A percentile compares a stretch with the other conserved stretches of the same genome.
These are phyloP conservation scores for Otis tarda DNA, from an alignment of 2,113 vertebrate genomes.

Conservation along the genomic window DNA sequence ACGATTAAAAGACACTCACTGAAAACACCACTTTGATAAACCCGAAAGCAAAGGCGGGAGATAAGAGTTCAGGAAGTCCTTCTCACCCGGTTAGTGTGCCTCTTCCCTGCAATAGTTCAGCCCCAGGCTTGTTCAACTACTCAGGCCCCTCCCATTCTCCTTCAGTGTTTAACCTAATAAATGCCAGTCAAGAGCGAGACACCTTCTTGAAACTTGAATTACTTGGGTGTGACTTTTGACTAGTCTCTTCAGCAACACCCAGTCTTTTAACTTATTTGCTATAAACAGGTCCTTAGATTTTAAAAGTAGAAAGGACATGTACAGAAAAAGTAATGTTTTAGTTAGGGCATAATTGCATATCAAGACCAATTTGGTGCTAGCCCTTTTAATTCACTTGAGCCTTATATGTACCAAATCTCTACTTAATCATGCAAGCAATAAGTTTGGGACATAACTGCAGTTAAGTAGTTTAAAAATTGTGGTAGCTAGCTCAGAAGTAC, in stretches of 20 bases:
- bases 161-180: conserved; percentile 48
- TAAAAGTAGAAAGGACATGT: not conserved
- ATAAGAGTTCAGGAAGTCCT: not conserved
- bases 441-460: not conserved
- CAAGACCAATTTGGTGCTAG: not conserved
- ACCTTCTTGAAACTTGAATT: not conserved
- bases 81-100: conserved; percentile 1
- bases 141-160: conserved; percentile 35
- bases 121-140: not conserved
- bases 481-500: not conserved
- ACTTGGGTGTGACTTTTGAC: not conserved
- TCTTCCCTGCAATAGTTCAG: conserved; percentile 25
- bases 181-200: not conserved
- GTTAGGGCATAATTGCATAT: too few species aligned
- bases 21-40: not conserved
- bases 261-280: not conserved
- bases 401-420: not conserved
- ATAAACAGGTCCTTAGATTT: not conserved
- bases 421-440: not conserved
- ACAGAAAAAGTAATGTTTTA: not conserved
- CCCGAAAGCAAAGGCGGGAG: not conserved
- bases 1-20: not conserved
- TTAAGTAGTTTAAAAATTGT: not conserved
- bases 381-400: not conserved
- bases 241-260: not conserved